Conservation (phyloP, 64 coral and sea anemone species). For the Porites australiensis region DNA sequence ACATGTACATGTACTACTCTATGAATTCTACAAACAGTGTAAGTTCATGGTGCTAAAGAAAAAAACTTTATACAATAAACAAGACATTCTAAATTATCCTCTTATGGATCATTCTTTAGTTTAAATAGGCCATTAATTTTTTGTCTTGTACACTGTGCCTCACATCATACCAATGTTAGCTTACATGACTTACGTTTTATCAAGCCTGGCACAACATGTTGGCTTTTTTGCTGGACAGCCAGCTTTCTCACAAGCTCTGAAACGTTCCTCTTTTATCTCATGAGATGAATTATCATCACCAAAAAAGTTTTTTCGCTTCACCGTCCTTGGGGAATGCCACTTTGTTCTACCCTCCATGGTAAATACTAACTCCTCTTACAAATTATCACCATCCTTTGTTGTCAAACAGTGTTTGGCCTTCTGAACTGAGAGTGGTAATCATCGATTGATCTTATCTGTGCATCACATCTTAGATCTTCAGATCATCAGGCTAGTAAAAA, state of each 20-base stretch:
- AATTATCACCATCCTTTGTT: neutral
- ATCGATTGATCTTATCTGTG: too few species aligned
- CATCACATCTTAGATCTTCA: too few species aligned
- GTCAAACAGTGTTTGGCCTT: neutral
- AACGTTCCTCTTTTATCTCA: conserved; percentile 22
- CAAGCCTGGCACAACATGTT: conserved; percentile 80
- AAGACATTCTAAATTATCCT: too few species aligned
- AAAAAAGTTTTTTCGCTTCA: conserved; percentile 45
- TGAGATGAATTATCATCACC: neutral
- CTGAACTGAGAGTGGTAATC: too few species aligned
- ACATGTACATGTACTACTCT: too few species aligned
- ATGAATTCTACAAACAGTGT: too few species aligned
- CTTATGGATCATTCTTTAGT: too few species aligned
- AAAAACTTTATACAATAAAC: too few species aligned
- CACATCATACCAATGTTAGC: too few species aligned
- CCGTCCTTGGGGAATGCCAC: conserved; percentile 9
- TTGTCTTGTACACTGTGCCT: neutral
- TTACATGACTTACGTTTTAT: conserved; percentile 73
- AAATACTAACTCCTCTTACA: neutral
- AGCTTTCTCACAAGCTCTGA: conserved; percentile 89
- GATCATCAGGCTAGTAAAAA: too few species aligned
- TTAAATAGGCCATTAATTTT: neutral
- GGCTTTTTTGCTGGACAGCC: conserved; percentile 87
- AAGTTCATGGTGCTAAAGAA: too few species aligned
- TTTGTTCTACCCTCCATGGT: neutral